phyloP scores from a whole-genome alignment of 1,140 invertebrate species.

The Leptinotarsa texana region DNA sequence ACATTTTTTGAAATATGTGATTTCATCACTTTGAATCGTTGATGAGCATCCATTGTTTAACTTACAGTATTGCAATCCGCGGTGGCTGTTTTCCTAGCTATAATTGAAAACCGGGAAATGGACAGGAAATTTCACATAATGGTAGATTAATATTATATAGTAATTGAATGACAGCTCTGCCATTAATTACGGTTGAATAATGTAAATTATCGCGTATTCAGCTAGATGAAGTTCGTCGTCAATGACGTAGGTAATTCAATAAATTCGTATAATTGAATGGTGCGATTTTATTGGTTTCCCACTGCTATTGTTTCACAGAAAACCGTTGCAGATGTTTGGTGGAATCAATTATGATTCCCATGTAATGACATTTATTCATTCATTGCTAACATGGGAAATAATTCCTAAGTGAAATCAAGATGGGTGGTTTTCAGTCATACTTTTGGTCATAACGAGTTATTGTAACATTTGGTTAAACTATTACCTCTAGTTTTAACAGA shows the following conservation, averaged over 20 bases:
- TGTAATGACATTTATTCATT: too few species aligned
- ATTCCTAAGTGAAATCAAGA: too few species aligned
- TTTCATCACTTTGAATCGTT: neutral
- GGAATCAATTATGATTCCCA: neutral
- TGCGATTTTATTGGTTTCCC: neutral
- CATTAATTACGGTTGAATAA: constrained; percentile 17
- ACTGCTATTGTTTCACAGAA: neutral
- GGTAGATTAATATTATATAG: constrained; percentile 10
- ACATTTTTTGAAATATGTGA: neutral
- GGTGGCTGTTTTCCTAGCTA: constrained; percentile 1
- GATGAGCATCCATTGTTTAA: neutral
- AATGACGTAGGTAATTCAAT: constrained; percentile 12
- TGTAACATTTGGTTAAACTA: too few species aligned
- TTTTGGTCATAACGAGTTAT: too few species aligned
- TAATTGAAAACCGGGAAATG: constrained; percentile 11
- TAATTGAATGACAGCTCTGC: constrained; percentile 7
- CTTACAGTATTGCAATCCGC: constrained; percentile 1
- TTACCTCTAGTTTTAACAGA: too few species aligned
- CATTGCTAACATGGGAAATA: too few species aligned
- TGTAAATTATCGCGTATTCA: constrained; percentile 16
- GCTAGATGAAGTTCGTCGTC: neutral
- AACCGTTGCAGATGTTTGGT: neutral
- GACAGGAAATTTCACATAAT: constrained; percentile 14
- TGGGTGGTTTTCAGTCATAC: too few species aligned
- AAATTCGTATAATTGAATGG: neutral